Base-by-base conservation (phyloP, 37 sponge, comb jelly and placozoan species). In the Aplysina aerophoba region DNA sequence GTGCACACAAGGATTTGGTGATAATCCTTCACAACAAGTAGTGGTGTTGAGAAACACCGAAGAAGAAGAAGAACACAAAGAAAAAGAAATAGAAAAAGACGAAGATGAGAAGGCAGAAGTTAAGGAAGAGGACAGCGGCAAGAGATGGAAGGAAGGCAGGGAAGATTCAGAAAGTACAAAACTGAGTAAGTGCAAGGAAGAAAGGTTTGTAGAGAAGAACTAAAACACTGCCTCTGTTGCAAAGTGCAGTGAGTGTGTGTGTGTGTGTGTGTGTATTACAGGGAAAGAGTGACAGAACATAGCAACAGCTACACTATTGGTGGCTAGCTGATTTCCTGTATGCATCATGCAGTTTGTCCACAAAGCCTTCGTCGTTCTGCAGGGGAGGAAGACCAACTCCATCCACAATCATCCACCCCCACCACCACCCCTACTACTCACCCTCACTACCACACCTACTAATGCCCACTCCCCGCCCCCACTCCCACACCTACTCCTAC, bases 291-390 rank as follows among this genome's bases (percentile, higher is more conserved):
- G 50, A 44, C 50, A 11, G 50, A 44, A 6, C 28, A 69, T 30
- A 17, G 71, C 28, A 34, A 35, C 71, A 69, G 1, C 34, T 30
- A 4, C 71, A 69, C 1, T 69, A 35, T 35, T 69, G 71, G 4
- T 69, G 71, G 30, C 1, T 17, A n/a, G 34, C 71, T 31, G 71
- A 31, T 1, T 31, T 3, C 21, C 81, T 37, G 68, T 92, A 89
- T 27, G 93, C 93, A 13, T 63, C 40, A 83, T 92, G 84, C 19
- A 92, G 55, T 40, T 67, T 73, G 50, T 83, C 71, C n/a, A 89
- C 36, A 74, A 92, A 92, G 55, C 24, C 78, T 2, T 85, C 69
- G 61, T 92, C 93, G 75, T 85, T 75, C 93, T 92, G 63, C 15
- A 59, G 44, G 34, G 71, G 19, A 30, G 71, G 34, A 27, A 30